Evolutionary conservation across 1,140 invertebrate genomes (phyloP).

Genomic region (Micrasema minimum): DNA sequence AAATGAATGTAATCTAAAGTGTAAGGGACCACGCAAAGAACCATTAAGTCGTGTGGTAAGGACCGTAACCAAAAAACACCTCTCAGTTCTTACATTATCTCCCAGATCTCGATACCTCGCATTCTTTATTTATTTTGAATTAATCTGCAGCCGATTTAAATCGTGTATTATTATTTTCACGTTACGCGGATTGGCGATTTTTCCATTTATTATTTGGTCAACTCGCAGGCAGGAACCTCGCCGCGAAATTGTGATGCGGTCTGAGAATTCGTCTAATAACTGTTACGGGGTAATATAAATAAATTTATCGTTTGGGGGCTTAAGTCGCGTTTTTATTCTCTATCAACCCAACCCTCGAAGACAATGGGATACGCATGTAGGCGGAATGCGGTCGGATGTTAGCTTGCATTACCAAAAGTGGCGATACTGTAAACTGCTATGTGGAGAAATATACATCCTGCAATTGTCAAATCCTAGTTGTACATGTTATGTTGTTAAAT

Average conservation of each 20-base stretch:
- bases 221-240: constrained; percentile 23
- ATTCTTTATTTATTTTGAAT: constrained; percentile 52
- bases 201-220: constrained; percentile 33
- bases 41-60: neutral
- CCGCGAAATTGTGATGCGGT: constrained; percentile 31
- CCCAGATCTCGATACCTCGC: constrained; percentile 40
- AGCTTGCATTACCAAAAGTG: too few species aligned
- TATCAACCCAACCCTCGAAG: constrained; percentile 18
- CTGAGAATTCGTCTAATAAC: constrained; percentile 29
- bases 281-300: too few species aligned
- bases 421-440: too few species aligned
- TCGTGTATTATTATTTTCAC: constrained; percentile 48
- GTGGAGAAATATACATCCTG: too few species aligned
- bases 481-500: too few species aligned
- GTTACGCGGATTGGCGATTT: constrained; percentile 29
- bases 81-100: constrained; percentile 6
- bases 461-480: too few species aligned
- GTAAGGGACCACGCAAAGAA: neutral
- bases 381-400: neutral
- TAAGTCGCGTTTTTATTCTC: constrained; percentile 11
- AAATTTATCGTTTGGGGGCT: constrained; percentile 20
- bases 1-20: too few species aligned
- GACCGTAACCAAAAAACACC: neutral
- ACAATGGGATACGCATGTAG: constrained; percentile 27
- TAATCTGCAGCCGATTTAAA: constrained; percentile 47